These are phyloP conservation scores for Nettapus auritus DNA, from an alignment of 2,113 vertebrate species.

Conservation along the genomic window DNA sequence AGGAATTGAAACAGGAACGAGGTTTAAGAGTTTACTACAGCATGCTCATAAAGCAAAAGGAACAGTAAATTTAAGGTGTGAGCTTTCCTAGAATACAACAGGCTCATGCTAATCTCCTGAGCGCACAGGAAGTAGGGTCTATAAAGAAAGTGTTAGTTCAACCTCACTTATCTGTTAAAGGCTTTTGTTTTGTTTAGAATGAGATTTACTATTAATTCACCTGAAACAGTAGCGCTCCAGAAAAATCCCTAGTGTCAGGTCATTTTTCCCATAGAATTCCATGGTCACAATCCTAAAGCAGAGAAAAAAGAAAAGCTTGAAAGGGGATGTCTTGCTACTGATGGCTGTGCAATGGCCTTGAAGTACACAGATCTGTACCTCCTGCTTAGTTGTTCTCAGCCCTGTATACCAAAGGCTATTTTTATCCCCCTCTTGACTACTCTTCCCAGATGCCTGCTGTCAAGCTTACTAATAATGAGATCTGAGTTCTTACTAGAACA, in stretches of 20 bases:
- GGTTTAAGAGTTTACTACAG: not conserved
- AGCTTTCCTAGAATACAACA: not conserved
- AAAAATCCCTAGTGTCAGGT: constrained; percentile 95
- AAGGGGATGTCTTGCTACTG: not conserved
- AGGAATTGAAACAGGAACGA: not conserved
- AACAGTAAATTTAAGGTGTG: not conserved
- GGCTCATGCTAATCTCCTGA: not conserved
- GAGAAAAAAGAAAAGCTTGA: not conserved
- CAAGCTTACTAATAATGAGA: not conserved
- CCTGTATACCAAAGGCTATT: not conserved
- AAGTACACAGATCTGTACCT: not conserved
- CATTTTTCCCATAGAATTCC: constrained; percentile 99
- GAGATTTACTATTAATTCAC: constrained; percentile 65
- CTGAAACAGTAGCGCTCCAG: constrained; percentile 98
- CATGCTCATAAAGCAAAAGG: not conserved
- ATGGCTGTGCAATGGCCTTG: not conserved
- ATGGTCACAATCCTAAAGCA: constrained; percentile 95
- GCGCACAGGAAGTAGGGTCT: not conserved
- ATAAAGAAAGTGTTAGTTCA: not conserved
- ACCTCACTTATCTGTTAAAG: not conserved
- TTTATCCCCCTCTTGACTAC: not conserved
- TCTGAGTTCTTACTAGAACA: not conserved
- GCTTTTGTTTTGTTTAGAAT: not conserved
- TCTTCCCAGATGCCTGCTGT: not conserved
- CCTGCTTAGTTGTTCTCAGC: not conserved